A percentile compares a stretch with the other conserved stretches of the same genome.
Evolutionary conservation across 2,113 vertebrate genomes (phyloP).

Genomic region (Sylvia atricapilla): DNA sequence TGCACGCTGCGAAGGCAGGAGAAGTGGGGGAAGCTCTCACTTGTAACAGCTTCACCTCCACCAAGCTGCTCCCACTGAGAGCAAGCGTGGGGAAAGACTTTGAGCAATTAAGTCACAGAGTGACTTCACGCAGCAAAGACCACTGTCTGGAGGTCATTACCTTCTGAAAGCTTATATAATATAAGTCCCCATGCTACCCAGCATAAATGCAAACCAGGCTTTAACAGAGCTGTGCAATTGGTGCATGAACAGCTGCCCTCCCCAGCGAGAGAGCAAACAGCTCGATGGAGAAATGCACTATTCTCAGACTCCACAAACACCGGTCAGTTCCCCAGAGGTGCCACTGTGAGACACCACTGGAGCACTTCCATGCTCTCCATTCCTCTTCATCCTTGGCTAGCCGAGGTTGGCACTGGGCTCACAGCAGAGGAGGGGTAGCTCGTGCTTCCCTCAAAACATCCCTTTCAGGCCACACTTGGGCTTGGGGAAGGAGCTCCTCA

Average conservation of each 20-base stretch:
- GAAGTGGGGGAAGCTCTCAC: accelerated
- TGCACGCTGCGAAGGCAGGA: neutral
- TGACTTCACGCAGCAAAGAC: neutral
- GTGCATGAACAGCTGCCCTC: neutral
- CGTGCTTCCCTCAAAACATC: neutral
- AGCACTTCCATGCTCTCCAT: neutral
- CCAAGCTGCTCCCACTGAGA: neutral
- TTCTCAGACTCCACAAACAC: neutral
- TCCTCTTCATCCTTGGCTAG: neutral
- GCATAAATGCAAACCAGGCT: neutral
- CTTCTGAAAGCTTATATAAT: neutral
- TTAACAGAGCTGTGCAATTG: neutral
- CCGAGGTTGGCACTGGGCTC: neutral
- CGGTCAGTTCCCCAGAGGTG: neutral
- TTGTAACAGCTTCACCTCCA: neutral
- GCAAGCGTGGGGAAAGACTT: neutral
- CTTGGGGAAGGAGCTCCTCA: neutral
- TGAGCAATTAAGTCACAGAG: neutral
- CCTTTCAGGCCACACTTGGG: accelerated
- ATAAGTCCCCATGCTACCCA: neutral
- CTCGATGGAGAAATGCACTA: neutral
- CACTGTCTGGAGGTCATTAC: neutral
- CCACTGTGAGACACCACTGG: neutral
- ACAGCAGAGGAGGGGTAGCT: neutral
- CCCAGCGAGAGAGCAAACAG: neutral